Percentiles rank a stretch among this genome's conserved stretches.
These are phyloP conservation scores for Calameuta idolon DNA, from an alignment of 2,888 invertebrate species.

Conservation along the genomic window DNA sequence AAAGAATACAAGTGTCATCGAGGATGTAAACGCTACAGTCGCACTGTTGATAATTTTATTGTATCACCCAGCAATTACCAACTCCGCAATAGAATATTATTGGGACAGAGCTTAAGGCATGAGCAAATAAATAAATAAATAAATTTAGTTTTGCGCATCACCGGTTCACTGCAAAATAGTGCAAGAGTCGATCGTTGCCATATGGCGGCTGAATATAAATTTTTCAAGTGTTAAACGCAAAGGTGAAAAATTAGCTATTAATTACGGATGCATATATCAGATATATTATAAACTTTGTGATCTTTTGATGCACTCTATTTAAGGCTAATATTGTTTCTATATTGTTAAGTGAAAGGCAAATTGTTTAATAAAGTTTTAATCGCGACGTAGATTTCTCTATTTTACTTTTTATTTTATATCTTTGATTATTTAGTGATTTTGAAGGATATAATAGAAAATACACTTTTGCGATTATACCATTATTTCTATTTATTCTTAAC, in stretches of 20 bases:
- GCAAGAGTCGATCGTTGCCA: not conserved
- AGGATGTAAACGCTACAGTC: not conserved
- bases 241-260: not conserved
- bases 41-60: not conserved
- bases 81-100: not conserved
- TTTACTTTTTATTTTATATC: not conserved
- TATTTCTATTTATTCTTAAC: not conserved
- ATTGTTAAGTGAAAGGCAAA: constrained; percentile 37
- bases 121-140: not conserved
- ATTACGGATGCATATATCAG: constrained; percentile 19
- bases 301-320: constrained; percentile 26
- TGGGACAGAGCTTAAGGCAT: not conserved
- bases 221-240: not conserved
- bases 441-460: not conserved
- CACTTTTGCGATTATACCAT: not conserved
- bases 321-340: constrained; percentile 38
- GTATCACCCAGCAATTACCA: not conserved
- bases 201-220: not conserved
- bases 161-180: not conserved
- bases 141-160: not conserved
- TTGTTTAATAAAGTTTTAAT: constrained; percentile 45
- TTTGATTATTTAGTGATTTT: not conserved
- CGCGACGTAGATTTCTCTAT: constrained; percentile 20
- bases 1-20: not conserved
- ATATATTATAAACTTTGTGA: constrained; percentile 24